Evolutionary conservation across 2,797 vertebrate genomes (phyloP).

Genomic region (Eidolon dupreanum): DNA sequence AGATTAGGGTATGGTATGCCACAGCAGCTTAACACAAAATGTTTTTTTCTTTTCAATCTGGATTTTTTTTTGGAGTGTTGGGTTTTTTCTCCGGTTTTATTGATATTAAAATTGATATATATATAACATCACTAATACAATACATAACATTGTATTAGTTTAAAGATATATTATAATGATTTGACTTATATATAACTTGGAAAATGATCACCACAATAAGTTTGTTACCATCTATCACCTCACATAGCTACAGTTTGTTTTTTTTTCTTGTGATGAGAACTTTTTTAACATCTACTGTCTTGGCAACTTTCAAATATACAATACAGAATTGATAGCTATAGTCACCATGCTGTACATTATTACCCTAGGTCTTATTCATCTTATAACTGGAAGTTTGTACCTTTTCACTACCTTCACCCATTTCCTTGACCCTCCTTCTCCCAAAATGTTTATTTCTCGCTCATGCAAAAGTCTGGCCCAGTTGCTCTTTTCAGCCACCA

Average conservation of each 20-base stretch:
- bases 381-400: background rate
- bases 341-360: background rate
- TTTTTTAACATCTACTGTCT: background rate
- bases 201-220: background rate
- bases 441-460: background rate
- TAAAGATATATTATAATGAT: background rate
- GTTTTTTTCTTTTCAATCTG: background rate
- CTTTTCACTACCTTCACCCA: background rate
- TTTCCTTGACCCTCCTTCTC: too few species aligned
- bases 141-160: background rate
- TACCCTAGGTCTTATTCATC: background rate
- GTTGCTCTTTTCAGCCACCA: background rate
- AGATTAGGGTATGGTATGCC: background rate
- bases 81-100: background rate
- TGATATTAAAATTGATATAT: background rate
- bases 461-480: accelerated
- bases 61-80: background rate
- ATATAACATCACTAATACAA: too few species aligned
- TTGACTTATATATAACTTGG: background rate
- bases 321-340: accelerated
- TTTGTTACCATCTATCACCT: background rate
- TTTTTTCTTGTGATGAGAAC: background rate
- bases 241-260: accelerated
- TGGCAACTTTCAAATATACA: background rate
- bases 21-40: background rate